A percentile compares a stretch with the other conserved stretches of the same genome.
Conservation (phyloP, 2,113 vertebrate genomes). For the Ivindomyrus marchei region DNA sequence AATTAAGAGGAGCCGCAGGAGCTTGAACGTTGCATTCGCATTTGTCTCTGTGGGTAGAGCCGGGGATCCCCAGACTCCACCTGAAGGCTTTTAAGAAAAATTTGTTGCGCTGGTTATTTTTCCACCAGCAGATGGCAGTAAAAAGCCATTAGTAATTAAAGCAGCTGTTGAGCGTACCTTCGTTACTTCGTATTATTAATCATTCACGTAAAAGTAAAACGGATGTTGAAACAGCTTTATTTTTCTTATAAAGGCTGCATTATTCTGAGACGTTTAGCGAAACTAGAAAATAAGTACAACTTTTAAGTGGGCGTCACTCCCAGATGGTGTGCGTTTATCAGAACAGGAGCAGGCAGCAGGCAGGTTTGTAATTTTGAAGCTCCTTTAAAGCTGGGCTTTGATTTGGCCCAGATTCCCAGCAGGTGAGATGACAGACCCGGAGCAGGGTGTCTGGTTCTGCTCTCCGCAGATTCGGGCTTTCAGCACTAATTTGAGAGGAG, state of each 20-base stretch:
- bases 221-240: neutral
- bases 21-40: neutral
- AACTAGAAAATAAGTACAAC: neutral
- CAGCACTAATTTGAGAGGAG: conserved; percentile 7
- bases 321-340: neutral
- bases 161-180: neutral
- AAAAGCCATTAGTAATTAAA: neutral
- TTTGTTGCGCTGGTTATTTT: neutral
- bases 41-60: neutral
- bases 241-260: neutral
- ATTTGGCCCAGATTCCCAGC: neutral
- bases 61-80: neutral
- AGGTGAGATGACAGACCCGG: conserved; percentile 10
- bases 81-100: neutral
- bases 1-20: neutral
- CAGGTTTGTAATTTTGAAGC: conserved; percentile 4
- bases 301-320: neutral
- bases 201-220: neutral
- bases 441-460: neutral
- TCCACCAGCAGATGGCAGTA: conserved; percentile 8
- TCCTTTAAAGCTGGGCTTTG: neutral
- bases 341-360: neutral
- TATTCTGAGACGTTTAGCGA: neutral
- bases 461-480: neutral
- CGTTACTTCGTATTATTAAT: neutral